Evolutionary conservation across 1,140 invertebrate genomes (phyloP).

Genomic region (Nephila pilipes): DNA sequence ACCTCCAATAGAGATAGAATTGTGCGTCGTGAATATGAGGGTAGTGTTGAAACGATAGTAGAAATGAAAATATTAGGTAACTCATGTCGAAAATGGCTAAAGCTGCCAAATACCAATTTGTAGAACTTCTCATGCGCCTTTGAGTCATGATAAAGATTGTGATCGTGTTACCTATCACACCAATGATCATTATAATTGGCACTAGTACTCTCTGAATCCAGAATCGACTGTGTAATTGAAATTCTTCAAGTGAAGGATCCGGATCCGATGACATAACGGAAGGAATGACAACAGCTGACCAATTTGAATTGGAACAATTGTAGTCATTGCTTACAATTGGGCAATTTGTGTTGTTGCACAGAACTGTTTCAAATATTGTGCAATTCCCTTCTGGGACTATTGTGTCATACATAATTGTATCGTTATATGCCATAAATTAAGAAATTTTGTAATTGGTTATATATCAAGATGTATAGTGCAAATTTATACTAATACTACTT

Average conservation of each 20-base stretch:
- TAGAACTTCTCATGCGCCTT: constrained; percentile 88
- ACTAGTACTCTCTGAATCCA: constrained; percentile 86
- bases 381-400: constrained; percentile 12
- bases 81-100: constrained; percentile 88
- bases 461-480: background rate
- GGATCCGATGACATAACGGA: background rate
- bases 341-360: constrained; percentile 20
- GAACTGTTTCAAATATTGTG: background rate
- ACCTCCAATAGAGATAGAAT: constrained; percentile 83
- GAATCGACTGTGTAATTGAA: constrained; percentile 81
- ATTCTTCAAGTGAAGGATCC: constrained; percentile 40
- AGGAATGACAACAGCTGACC: background rate
- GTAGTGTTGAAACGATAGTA: constrained; percentile 86
- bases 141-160: constrained; percentile 89
- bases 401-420: background rate
- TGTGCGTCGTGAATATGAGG: constrained; percentile 81
- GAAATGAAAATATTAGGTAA: constrained; percentile 86
- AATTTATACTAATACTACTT: background rate
- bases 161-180: constrained; percentile 87
- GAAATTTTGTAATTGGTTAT: background rate
- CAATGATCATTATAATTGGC: constrained; percentile 86
- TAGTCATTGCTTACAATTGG: background rate
- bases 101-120: constrained; percentile 88
- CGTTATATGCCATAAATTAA: background rate
- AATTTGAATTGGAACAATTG: constrained; percentile 13